Evolutionary conservation across 2,797 vertebrate species (phyloP), one percentile per base, ranked within the genome.

Genomic region (Pagetopsis macropterus): DNA sequence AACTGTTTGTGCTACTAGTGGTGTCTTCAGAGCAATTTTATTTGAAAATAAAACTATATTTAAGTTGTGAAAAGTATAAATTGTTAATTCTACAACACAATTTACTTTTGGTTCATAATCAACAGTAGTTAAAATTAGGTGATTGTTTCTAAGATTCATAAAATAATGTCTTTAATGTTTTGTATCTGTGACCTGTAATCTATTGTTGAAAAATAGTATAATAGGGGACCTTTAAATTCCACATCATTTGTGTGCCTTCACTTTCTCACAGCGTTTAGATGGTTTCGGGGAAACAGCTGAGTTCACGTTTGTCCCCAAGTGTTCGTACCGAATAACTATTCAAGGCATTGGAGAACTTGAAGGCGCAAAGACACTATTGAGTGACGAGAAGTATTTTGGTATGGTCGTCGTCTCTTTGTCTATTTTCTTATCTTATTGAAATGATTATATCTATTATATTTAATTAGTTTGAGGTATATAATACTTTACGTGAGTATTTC

Each of bases 211-310:
- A 37, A 37, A 37, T 0, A 37, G 33, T 37, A 37, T 37, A 37
- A 37, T 37, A 37, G 8, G 33, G 6, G 33, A 37, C 33, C 33
- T 37, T 37, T 37, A 37, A 37, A 37, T 37, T 37, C 33, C 33
- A 37, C 33, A 37, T 37, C 33, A 37, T 37, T 37, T 37, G 9
- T 46, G 10, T 51, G 5, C 7, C 19, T 33, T 70, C 12, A 14
- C 65, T 78, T 61, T 37, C 11, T 65, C 7, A 21, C 50, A 88
- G 86, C 0, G 0, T 27, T 27, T 27, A 27, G 27, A 5, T 27
- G 27, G 4, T 27, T 1, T 27, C 0, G 0, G 0, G 3, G 0
- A 0, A 0, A 76, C 46, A 1, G 0, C 0, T 4, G 0, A 1
- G n/a, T n/a, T 80, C 11, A 0, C 0, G 0, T 0, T 2, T 6